Conservation (phyloP, 2,888 invertebrate species). For the Dasysyrphus tricinctus region DNA sequence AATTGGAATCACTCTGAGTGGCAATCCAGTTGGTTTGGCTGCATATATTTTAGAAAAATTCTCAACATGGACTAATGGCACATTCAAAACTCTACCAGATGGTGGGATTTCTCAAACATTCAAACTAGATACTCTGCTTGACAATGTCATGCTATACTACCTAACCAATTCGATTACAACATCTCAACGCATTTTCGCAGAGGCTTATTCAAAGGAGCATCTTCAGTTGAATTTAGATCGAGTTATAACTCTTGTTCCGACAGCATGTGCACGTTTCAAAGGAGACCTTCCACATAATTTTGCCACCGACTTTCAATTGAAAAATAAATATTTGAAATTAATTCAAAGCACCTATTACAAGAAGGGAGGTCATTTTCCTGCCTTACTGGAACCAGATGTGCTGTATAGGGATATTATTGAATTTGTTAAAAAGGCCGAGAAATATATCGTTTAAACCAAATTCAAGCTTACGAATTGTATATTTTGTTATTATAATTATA, state of each 20-base stretch:
- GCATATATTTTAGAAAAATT: constrained; percentile 96
- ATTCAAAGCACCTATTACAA: constrained; percentile 87
- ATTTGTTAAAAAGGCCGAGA: constrained; percentile 84
- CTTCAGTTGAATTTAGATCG: constrained; percentile 81
- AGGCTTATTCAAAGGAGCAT: constrained; percentile 82
- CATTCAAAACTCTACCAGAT: constrained; percentile 84
- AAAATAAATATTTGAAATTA: constrained; percentile 87
- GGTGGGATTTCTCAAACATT: constrained; percentile 87
- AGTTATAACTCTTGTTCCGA: constrained; percentile 88
- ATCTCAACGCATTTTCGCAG: constrained; percentile 89
- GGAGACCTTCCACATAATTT: constrained; percentile 86
- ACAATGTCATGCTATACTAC: constrained; percentile 93
- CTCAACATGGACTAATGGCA: constrained; percentile 87
- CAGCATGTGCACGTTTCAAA: constrained; percentile 90
- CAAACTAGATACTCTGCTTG: constrained; percentile 85
- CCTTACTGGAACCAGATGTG: constrained; percentile 90
- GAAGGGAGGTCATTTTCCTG: constrained; percentile 94
- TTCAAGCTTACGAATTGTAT: too few relatives aligned
- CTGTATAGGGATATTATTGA: constrained; percentile 89
- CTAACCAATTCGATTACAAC: constrained; percentile 88
- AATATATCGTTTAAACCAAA: background rate
- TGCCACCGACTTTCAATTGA: constrained; percentile 86
- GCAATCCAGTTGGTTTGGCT: constrained; percentile 91
- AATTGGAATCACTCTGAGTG: constrained; percentile 85
- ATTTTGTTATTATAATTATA: too few relatives aligned